These are phyloP conservation scores for Cephus rjabovi DNA, from an alignment of 2,888 invertebrate genomes.

Conservation along the genomic window DNA sequence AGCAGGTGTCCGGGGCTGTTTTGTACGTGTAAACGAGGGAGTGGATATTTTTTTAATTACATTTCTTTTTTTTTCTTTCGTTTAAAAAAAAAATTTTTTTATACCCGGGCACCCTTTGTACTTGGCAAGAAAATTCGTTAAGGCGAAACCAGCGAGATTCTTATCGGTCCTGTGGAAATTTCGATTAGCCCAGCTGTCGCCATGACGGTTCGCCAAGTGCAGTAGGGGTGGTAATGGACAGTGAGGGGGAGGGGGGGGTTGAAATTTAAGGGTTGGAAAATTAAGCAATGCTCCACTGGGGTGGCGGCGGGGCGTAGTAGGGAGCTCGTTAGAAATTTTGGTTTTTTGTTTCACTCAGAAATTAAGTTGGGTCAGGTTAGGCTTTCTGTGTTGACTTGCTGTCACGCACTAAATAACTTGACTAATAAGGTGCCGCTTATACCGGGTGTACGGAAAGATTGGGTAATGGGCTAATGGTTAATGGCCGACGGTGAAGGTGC, in stretches of 20 bases:
- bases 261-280: neutral
- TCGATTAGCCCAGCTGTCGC: neutral
- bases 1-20: neutral
- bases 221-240: neutral
- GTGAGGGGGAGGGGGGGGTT: neutral
- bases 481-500: conserved; percentile 40
- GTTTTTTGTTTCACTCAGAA: neutral
- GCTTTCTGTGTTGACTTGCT: conserved; percentile 19
- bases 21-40: neutral
- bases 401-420: conserved; percentile 47
- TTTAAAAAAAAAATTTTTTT: neutral
- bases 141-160: neutral
- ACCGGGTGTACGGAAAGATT: conserved; percentile 41
- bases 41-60: neutral
- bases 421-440: conserved; percentile 49
- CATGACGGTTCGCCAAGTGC: neutral
- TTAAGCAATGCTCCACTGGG: neutral
- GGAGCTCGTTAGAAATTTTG: neutral
- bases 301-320: neutral
- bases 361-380: neutral
- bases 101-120: neutral
- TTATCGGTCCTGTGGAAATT: neutral
- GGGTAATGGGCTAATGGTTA: conserved; percentile 40
- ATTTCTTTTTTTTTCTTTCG: neutral
- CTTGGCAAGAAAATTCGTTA: neutral